Evolutionary conservation across 2,888 invertebrate species (phyloP), one percentile per base, ranked within the genome.

Genomic region (Cabera pusaria): DNA sequence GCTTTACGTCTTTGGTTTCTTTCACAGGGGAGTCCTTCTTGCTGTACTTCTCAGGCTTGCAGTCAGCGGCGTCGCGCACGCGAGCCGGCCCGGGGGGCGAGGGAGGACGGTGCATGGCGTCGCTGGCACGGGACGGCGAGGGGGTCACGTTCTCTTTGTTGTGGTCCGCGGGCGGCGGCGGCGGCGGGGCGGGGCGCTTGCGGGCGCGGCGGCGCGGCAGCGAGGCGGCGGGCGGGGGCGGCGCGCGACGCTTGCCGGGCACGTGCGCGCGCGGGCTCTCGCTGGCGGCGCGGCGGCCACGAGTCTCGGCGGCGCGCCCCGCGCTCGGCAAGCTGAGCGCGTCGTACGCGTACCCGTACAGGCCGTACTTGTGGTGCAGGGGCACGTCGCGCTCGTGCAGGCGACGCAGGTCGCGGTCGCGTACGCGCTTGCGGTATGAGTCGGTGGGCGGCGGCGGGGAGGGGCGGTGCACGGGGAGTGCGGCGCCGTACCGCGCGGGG

Each of bases 161-260:
- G 7, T 5, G 6, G 6, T 52, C 64, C n/a, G 43, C 20, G 1
- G 91, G 92, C 1, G 92, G 91, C 44, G 81, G 88, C 2, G 92
- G 92, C 1, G 92, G 92, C 7, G 81, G 90, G 45, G 91, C 75
- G 56, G 91, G 90, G 59, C 80, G 66, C 24, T 66, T 64, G 31
- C 68, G 65, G 11, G 63, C 64, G 2, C 61, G 48, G 10, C 47
- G 41, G 19, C 59, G 41, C 5, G 56, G 57, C 14, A 44, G 78
- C 60, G 59, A 60, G 2, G 50, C 50, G n/a, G 59, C 66, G 0
- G 94, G 95, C 2, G 95, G 95, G 49, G 90, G 90, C 0, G 95
- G 95, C 0, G 95, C 95, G 61, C 91, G 92, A 28, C 95, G 79
- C 70, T 95, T 95, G 10, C 95, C 95, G 51, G 93, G 94, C 0